Evolutionary conservation across 1,140 invertebrate genomes (phyloP).

Genomic region (Ylistrum balloti): DNA sequence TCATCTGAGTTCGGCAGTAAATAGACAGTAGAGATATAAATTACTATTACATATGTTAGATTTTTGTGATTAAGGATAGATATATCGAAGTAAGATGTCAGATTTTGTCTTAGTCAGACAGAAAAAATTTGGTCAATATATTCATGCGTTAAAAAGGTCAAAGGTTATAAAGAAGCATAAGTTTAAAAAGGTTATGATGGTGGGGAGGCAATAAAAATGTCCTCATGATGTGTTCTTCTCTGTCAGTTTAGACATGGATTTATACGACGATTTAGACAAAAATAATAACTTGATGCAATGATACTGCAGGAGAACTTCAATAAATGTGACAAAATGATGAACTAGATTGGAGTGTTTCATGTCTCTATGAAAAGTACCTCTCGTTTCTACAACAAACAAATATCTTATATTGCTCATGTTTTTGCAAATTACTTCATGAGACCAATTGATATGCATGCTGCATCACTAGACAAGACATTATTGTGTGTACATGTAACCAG

Average conservation of each 20-base stretch:
- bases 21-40: too few relatives aligned
- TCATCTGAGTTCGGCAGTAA: too few relatives aligned
- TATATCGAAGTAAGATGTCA: too few relatives aligned
- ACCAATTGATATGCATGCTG: constrained; percentile 25
- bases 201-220: not conserved
- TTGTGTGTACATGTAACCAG: not conserved
- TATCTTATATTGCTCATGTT: not conserved
- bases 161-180: not conserved
- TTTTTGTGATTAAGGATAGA: too few relatives aligned
- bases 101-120: too few relatives aligned
- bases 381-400: not conserved
- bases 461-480: not conserved
- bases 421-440: constrained; percentile 34
- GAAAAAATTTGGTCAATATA: constrained; percentile 33
- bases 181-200: not conserved
- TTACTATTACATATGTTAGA: too few relatives aligned
- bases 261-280: not conserved
- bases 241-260: constrained; percentile 14
- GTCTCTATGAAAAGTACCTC: not conserved
- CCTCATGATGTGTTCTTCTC: not conserved
- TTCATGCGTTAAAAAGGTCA: not conserved
- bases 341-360: not conserved
- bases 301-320: not conserved
- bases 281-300: not conserved
- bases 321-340: constrained; percentile 10